Conservation (phyloP, 2,113 vertebrate species). For the Spea bombifrons region DNA sequence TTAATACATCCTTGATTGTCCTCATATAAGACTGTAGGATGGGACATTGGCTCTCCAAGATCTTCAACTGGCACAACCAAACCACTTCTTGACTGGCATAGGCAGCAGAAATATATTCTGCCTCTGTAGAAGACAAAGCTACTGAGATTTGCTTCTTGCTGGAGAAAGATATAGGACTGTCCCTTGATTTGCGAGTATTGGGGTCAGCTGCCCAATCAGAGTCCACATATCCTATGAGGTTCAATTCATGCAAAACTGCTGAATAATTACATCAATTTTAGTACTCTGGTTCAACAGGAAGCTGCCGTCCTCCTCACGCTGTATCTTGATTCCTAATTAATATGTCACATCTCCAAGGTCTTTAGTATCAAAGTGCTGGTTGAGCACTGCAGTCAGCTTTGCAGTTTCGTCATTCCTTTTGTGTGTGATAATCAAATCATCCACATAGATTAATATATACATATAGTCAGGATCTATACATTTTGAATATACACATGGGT, state of each 20-base stretch:
- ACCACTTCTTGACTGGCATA: slow-evolving; percentile 24
- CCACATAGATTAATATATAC: no score
- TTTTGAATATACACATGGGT: background rate
- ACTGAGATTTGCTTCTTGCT: slow-evolving; percentile 2
- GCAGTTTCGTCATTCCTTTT: background rate
- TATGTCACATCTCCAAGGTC: slow-evolving; percentile 1
- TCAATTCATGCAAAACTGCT: background rate
- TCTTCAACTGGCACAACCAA: background rate
- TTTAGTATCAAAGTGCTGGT: slow-evolving; percentile 1
- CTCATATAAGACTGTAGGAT: slow-evolving; percentile 8
- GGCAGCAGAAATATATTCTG: slow-evolving; percentile 23
- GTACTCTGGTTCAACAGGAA: background rate
- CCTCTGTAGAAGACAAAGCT: slow-evolving; percentile 17
- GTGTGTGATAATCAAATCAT: background rate
- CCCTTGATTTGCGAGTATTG: background rate
- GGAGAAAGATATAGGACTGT: background rate
- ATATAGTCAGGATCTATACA: background rate
- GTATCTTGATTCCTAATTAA: background rate
- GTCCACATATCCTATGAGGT: background rate
- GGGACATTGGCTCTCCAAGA: slow-evolving; percentile 13
- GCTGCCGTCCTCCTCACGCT: background rate
- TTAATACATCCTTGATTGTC: slow-evolving; percentile 17
- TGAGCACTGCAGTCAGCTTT: background rate
- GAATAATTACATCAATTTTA: background rate
- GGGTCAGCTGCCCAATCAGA: background rate